Conservation (phyloP, 2,797 vertebrate genomes). For the Lepus oiostolus region DNA sequence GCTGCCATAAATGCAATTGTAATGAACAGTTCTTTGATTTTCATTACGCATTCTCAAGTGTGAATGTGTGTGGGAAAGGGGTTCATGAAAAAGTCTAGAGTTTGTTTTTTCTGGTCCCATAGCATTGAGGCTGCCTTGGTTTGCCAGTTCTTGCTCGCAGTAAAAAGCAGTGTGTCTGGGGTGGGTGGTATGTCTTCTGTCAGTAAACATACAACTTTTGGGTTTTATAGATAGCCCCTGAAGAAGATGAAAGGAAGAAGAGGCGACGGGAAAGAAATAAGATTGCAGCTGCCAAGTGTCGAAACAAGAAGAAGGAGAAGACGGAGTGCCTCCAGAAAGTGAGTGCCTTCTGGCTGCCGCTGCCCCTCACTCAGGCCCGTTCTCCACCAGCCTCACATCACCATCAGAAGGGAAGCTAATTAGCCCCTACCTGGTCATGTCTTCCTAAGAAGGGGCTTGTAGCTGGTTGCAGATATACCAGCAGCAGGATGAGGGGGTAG, state of each 20-base stretch:
- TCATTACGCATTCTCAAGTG: background rate
- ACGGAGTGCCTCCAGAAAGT: conserved; percentile 96
- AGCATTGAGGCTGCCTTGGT: too few species aligned
- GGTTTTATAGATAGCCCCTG: conserved; percentile 88
- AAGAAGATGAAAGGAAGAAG: conserved; percentile 94
- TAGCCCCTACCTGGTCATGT: too few species aligned
- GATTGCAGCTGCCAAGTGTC: conserved; percentile 96
- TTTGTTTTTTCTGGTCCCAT: background rate
- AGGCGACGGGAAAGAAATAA: conserved; percentile 97
- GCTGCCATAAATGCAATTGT: background rate
- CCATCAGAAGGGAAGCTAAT: background rate
- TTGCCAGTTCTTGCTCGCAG: background rate
- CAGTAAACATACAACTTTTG: conserved; percentile 42
- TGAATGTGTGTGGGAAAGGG: fast-evolving
- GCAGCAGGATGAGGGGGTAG: background rate
- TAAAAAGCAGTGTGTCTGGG: background rate
- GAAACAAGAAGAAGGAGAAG: conserved; percentile 99
- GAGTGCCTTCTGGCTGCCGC: conserved; percentile 55
- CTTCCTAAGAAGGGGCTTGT: background rate
- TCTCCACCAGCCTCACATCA: fast-evolving
- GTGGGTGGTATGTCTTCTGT: background rate
- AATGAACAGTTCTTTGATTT: background rate
- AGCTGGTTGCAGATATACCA: background rate
- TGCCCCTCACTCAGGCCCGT: background rate
- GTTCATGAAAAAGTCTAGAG: background rate